A percentile compares a stretch with the other conserved stretches of the same genome.
These are phyloP conservation scores for Eilema sororculum DNA, from an alignment of 2,888 invertebrate genomes.

Conservation along the genomic window DNA sequence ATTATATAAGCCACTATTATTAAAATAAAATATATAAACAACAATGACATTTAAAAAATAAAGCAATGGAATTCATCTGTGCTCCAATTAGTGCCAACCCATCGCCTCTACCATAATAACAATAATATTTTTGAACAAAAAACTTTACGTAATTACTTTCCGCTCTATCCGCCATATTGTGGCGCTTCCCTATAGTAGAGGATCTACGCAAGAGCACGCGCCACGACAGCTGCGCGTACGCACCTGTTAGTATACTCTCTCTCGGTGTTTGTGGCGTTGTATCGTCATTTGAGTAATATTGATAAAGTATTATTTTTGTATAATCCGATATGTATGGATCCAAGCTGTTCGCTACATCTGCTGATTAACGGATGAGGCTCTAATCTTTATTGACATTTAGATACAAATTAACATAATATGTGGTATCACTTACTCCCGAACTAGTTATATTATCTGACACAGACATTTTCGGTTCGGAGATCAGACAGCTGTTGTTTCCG, in stretches of 20 bases:
- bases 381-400: background rate
- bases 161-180: constrained; percentile 45
- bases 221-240: constrained; percentile 61
- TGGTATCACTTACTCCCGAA: background rate
- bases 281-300: constrained; percentile 7
- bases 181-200: constrained; percentile 41
- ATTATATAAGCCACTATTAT: background rate
- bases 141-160: constrained; percentile 40
- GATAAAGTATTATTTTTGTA: background rate
- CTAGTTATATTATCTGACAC: background rate
- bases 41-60: background rate
- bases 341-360: background rate
- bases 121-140: constrained; percentile 20
- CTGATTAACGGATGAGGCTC: background rate
- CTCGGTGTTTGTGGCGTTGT: background rate
- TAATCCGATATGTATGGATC: background rate
- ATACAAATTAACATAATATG: too few relatives aligned
- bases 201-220: constrained; percentile 66
- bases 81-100: constrained; percentile 15
- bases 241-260: constrained; percentile 52
- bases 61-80: background rate
- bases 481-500: background rate
- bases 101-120: constrained; percentile 6
- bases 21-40: background rate
- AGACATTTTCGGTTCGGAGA: too few relatives aligned